phyloP scores from a whole-genome alignment of 1,140 invertebrate species.

The Episyrphus balteatus region DNA sequence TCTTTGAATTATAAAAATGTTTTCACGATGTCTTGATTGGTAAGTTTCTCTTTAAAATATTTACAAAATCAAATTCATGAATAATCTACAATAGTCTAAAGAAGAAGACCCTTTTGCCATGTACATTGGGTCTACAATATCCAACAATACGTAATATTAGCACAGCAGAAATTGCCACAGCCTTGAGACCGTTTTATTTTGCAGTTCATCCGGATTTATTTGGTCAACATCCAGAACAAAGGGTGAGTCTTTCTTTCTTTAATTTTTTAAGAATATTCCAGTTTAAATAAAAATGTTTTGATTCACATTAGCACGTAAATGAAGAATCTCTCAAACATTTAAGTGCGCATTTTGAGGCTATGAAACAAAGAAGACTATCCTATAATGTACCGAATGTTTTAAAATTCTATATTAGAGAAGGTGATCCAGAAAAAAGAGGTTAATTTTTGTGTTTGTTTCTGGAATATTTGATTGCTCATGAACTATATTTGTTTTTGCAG shows the following conservation, averaged over 20 bases:
- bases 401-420: constrained; percentile 64
- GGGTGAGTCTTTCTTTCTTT: constrained; percentile 42
- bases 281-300: neutral
- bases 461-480: neutral
- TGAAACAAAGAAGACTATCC: constrained; percentile 50
- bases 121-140: too few relatives aligned
- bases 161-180: constrained; percentile 65
- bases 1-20: too few relatives aligned
- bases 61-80: too few relatives aligned
- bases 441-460: too few relatives aligned
- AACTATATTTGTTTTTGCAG: constrained; percentile 37
- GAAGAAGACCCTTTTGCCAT: too few relatives aligned
- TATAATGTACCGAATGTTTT: constrained; percentile 44
- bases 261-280: neutral
- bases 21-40: too few relatives aligned
- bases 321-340: constrained; percentile 81
- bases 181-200: constrained; percentile 87
- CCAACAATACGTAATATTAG: too few relatives aligned
- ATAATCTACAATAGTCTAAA: too few relatives aligned
- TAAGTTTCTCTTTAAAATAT: too few relatives aligned
- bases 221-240: constrained; percentile 78
- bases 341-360: constrained; percentile 68
- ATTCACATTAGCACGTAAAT: constrained; percentile 70
- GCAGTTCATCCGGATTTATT: constrained; percentile 91
- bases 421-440: constrained; percentile 36